Conservation (phyloP, 2,797 vertebrate genomes). For the Simalia tracyae region DNA sequence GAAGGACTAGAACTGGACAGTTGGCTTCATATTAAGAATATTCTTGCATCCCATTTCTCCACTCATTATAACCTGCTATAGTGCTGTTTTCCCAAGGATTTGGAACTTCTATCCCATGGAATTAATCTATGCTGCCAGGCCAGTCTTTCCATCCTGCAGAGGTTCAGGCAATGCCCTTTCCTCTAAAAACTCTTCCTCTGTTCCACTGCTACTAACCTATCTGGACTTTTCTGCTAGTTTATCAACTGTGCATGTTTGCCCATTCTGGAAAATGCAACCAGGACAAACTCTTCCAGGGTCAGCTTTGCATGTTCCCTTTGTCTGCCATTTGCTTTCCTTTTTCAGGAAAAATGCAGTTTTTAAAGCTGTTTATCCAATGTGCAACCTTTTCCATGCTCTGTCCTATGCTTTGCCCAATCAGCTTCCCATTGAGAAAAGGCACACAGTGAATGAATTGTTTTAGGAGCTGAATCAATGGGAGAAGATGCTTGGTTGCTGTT, state of each 20-base stretch:
- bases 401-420: background rate
- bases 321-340: background rate
- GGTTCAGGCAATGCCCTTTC: background rate
- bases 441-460: no score
- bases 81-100: background rate
- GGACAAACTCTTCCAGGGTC: background rate
- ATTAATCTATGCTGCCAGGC: background rate
- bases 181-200: background rate
- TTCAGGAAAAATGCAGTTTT: background rate
- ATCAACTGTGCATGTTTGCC: background rate
- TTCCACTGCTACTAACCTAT: background rate
- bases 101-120: background rate
- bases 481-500: no score
- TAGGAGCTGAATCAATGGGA: no score
- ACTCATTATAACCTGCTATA: background rate
- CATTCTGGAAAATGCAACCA: background rate
- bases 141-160: background rate
- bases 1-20: background rate
- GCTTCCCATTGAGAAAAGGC: no score
- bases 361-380: background rate
- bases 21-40: background rate
- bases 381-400: background rate
- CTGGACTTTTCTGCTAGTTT: background rate
- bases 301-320: background rate
- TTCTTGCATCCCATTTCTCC: background rate